Evolutionary conservation across 2,113 vertebrate species (phyloP).

Genomic region (Myotis lucifugus): DNA sequence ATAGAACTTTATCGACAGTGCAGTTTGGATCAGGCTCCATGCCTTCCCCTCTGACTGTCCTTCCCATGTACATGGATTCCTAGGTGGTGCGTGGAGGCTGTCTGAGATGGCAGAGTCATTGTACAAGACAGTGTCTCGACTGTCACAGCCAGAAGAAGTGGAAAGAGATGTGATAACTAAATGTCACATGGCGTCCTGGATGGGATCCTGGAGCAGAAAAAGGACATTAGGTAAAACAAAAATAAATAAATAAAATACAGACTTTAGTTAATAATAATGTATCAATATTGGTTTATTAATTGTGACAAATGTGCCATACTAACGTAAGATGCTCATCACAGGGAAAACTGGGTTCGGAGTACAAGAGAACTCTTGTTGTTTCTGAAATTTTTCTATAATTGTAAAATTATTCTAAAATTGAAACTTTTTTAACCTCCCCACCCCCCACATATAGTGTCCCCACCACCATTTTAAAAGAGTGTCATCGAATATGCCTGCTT

Average conservation of each 20-base stretch:
- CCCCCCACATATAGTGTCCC: not conserved
- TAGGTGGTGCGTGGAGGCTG: not conserved
- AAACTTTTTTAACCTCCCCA: not conserved
- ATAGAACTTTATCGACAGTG: not conserved
- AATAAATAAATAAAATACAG: not conserved
- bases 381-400: not conserved
- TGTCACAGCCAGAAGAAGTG: not conserved
- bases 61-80: not conserved
- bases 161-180: not conserved
- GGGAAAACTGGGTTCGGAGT: not conserved
- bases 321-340: not conserved
- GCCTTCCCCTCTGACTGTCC: not conserved
- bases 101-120: not conserved
- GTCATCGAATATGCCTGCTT: not conserved
- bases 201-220: not conserved
- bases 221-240: not conserved
- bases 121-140: not conserved
- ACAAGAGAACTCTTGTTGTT: not conserved
- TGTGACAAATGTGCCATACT: not conserved
- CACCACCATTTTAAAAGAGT: not conserved
- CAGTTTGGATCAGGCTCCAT: not conserved
- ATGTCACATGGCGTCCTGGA: not conserved
- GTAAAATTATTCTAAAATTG: constrained; percentile 26
- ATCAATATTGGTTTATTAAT: not conserved
- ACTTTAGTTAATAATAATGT: not conserved